Base-by-base conservation (phyloP, 2,113 vertebrate species). In the Sylvia atricapilla region DNA sequence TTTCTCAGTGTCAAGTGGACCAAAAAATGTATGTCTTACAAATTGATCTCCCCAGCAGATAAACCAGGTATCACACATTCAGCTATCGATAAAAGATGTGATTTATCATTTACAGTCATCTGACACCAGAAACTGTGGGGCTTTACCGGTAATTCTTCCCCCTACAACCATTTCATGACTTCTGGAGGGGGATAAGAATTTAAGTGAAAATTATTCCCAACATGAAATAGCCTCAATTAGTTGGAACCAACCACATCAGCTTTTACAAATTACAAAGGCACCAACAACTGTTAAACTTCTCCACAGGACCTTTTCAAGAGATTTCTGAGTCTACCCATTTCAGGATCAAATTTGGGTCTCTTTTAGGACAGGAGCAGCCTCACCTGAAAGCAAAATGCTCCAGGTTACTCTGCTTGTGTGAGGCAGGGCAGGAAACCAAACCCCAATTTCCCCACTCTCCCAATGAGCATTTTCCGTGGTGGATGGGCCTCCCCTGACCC, bases 31-130 rank as follows among this genome's bases (percentile, higher is more conserved):
- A 0, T 3, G 5, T n/a, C 37, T 86, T 53, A 60, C 17, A 94
- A 64, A 73, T 2, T 3, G 1, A 7, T 47, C 24, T 53, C 49
- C 44, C 53, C 39, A 52, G 10, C 0, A 50, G 23, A n/a, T 20
- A 78, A 76, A 68, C 3, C 23, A 60, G 22, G 5, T 47, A 31
- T 25, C 31, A 33, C 52, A 77, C 20, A 9, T 52, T 5, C 52
- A 58, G 31, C 53, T 90, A 5, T 9, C 47, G 63, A 27, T 62
- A 47, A 68, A 67, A 74, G 4, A 20, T 13, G 21, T 15, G 23
- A 74, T 52, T 90, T 70, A 47, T 79, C 37, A 66, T 43, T 77
- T 92, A 46, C 55, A 70, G 16, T 27, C 70, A 67, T 33, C 46
- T 76, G 53, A 60, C 52, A 56, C 18, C 35, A 84, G 66, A 50